Conservation (phyloP, 2,888 invertebrate species). For the Byasa hedistus region DNA sequence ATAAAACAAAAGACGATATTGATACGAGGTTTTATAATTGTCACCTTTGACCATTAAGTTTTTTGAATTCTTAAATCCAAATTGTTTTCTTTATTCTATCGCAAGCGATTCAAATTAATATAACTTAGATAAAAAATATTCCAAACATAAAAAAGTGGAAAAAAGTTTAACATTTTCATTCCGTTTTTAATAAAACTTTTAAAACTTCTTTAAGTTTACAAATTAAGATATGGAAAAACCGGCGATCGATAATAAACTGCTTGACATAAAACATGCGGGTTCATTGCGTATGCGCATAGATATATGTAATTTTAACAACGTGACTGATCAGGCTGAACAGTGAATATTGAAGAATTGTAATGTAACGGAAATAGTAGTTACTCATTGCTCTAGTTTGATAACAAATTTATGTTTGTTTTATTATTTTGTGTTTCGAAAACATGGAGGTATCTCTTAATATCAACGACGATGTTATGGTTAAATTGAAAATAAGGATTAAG, state of each 20-base stretch:
- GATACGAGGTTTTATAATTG: too few relatives aligned
- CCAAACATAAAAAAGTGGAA: too few relatives aligned
- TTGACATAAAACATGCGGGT: conserved; percentile 54
- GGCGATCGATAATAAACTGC: conserved; percentile 37
- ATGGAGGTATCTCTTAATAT: not conserved
- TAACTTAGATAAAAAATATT: too few relatives aligned
- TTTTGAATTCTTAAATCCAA: not conserved
- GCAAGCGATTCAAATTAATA: not conserved
- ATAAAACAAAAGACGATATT: too few relatives aligned
- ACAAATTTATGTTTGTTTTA: not conserved
- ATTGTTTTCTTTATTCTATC: not conserved
- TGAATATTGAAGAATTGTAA: conserved; percentile 50
- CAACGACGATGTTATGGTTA: too few relatives aligned
- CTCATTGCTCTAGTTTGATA: conserved; percentile 41
- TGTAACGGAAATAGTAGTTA: conserved; percentile 65
- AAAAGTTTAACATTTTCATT: not conserved
- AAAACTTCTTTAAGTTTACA: conserved; percentile 7
- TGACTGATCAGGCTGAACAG: conserved; percentile 67
- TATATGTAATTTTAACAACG: conserved; percentile 68
- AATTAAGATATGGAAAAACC: conserved; percentile 17
- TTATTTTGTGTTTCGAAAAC: not conserved
- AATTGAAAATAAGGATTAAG: too few relatives aligned
- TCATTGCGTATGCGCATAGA: conserved; percentile 74
- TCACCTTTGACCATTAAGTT: not conserved
- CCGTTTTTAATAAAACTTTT: not conserved